Evolutionary conservation across 2,888 invertebrate genomes (phyloP).

Genomic region (Drosophila kokeensis): DNA sequence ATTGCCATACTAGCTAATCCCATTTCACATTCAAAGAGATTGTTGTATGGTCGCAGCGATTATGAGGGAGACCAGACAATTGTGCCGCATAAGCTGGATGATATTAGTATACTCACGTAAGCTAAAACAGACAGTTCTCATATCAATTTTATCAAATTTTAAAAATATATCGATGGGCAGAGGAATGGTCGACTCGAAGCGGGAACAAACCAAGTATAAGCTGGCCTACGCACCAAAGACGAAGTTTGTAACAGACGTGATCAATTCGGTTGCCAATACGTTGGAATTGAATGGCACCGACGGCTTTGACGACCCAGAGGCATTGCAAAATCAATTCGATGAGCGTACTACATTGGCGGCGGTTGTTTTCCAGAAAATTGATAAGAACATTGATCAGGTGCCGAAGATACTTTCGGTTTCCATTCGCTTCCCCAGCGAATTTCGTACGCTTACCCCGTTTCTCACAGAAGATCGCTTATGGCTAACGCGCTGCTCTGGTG

Average conservation of each 20-base stretch:
- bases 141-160: not conserved
- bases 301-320: conserved; percentile 26
- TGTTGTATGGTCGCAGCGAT: conserved; percentile 43
- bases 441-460: conserved; percentile 66
- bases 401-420: conserved; percentile 50
- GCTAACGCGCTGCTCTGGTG: conserved; percentile 77
- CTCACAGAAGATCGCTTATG: conserved; percentile 66
- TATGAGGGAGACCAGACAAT: conserved; percentile 31
- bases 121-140: conserved; percentile 16
- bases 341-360: conserved; percentile 66
- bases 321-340: conserved; percentile 63
- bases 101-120: conserved; percentile 65
- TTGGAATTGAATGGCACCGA: conserved; percentile 47
- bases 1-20: conserved; percentile 56
- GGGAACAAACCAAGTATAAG: conserved; percentile 55
- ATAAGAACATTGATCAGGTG: not conserved
- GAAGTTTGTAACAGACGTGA: conserved; percentile 25
- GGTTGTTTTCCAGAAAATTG: conserved; percentile 48
- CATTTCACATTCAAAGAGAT: conserved; percentile 39
- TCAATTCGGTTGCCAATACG: conserved; percentile 38
- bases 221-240: conserved; percentile 63
- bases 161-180: conserved; percentile 19
- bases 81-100: conserved; percentile 47
- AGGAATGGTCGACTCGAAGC: conserved; percentile 43
- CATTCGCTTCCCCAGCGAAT: conserved; percentile 76